Conservation (phyloP, 2,113 vertebrate genomes). For the Addax nasomaculatus region DNA sequence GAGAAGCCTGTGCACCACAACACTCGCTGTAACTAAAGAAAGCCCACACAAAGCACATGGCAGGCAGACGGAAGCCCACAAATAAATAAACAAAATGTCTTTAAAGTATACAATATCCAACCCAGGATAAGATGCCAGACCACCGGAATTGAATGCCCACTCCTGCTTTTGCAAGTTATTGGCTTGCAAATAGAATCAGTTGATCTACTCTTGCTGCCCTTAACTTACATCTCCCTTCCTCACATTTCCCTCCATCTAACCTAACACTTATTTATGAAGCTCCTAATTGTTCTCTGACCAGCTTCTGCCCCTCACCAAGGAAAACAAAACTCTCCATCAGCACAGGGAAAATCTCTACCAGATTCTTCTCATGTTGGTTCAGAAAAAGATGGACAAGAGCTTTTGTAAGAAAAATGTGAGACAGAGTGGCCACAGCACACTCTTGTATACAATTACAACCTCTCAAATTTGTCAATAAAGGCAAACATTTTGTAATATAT, state of each 20-base stretch:
- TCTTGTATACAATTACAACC: background rate
- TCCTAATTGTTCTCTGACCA: background rate
- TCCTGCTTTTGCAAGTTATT: background rate
- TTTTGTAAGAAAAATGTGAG: background rate
- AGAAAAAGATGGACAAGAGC: background rate
- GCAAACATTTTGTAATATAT: background rate
- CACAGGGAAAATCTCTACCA: background rate
- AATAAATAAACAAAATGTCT: background rate
- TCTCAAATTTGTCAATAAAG: background rate
- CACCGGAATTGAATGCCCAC: accelerated
- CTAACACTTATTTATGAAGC: background rate
- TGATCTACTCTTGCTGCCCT: background rate
- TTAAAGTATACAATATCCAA: background rate
- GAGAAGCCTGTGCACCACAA: background rate
- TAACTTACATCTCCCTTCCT: background rate
- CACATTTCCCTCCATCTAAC: background rate
- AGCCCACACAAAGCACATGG: background rate
- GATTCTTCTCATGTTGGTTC: background rate
- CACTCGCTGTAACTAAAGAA: background rate
- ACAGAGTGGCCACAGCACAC: background rate
- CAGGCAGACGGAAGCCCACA: background rate
- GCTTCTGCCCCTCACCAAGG: background rate
- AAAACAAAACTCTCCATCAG: background rate
- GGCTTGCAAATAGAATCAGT: background rate
- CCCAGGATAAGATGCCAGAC: background rate